phyloP scores from a whole-genome alignment of 2,888 invertebrate genomes.

The Idaea straminata region DNA sequence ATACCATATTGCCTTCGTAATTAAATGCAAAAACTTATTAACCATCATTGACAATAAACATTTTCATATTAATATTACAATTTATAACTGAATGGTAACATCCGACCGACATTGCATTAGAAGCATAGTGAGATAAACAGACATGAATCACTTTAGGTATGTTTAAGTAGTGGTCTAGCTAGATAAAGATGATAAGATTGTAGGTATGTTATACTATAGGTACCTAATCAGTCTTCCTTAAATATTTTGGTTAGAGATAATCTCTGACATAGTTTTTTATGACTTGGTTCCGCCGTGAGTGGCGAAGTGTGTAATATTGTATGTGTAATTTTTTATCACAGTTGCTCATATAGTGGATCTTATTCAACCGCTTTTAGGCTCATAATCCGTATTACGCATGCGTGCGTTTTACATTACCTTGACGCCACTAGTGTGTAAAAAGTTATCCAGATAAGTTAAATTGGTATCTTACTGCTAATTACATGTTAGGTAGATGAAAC shows the following conservation, averaged over 20 bases:
- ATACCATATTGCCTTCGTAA: constrained; percentile 53
- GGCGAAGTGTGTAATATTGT: too few relatives aligned
- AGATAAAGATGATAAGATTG: neutral
- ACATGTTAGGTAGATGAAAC: too few relatives aligned
- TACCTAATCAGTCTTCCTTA: neutral
- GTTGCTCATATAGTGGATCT: too few relatives aligned
- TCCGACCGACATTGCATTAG: neutral
- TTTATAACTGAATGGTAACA: neutral
- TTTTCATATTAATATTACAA: constrained; percentile 3
- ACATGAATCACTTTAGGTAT: neutral
- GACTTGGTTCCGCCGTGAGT: neutral
- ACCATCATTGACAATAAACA: constrained; percentile 19
- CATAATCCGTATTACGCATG: too few relatives aligned
- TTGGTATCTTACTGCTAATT: too few relatives aligned
- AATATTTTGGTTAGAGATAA: neutral
- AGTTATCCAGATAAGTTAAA: too few relatives aligned
- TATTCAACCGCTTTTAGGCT: too few relatives aligned
- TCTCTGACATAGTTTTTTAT: neutral
- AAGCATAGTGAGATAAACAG: neutral
- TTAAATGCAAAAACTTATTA: constrained; percentile 45
- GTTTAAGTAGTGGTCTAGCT: neutral
- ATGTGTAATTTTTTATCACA: too few relatives aligned
- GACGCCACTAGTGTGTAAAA: too few relatives aligned
- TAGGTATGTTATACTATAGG: neutral
- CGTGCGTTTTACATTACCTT: too few relatives aligned